Evolutionary conservation across 2,797 vertebrate species (phyloP).

Genomic region (Coluber constrictor): DNA sequence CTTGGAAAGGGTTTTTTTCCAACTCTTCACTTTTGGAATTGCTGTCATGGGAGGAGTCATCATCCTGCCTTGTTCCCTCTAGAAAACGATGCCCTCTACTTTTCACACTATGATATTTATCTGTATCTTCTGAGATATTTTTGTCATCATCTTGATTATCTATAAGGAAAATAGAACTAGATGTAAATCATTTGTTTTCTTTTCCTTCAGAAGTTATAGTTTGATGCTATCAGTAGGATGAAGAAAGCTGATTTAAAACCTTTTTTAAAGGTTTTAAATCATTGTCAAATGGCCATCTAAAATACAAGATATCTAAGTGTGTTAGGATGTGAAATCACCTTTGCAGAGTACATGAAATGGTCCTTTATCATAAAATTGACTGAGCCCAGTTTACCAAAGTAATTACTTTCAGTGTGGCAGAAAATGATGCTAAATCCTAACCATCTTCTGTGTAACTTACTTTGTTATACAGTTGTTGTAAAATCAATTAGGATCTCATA

Average conservation of each 20-base stretch:
- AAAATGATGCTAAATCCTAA: neutral
- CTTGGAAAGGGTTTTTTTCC: slow-evolving; percentile 65
- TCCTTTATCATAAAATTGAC: neutral
- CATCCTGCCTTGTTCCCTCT: slow-evolving; percentile 28
- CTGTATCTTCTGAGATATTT: slow-evolving; percentile 57
- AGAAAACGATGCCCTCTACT: slow-evolving; percentile 44
- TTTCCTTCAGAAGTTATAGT: neutral
- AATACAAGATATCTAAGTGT: neutral
- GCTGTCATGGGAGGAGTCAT: slow-evolving; percentile 46
- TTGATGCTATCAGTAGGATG: neutral
- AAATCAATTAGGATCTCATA: neutral
- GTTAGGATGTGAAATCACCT: neutral
- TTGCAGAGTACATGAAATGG: neutral
- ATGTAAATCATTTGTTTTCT: neutral
- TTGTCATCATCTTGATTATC: slow-evolving; percentile 57
- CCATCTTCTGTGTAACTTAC: neutral
- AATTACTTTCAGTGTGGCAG: neutral
- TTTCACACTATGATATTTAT: slow-evolving; percentile 49
- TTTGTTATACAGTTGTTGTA: neutral
- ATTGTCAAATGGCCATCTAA: neutral
- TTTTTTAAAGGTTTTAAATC: no score
- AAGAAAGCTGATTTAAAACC: neutral
- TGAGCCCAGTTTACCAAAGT: neutral
- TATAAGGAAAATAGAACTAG: slow-evolving; percentile 45
- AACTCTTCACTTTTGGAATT: slow-evolving; percentile 58